These are phyloP conservation scores for Lathamus discolor DNA, from an alignment of 2,113 vertebrate species.

Conservation along the genomic window DNA sequence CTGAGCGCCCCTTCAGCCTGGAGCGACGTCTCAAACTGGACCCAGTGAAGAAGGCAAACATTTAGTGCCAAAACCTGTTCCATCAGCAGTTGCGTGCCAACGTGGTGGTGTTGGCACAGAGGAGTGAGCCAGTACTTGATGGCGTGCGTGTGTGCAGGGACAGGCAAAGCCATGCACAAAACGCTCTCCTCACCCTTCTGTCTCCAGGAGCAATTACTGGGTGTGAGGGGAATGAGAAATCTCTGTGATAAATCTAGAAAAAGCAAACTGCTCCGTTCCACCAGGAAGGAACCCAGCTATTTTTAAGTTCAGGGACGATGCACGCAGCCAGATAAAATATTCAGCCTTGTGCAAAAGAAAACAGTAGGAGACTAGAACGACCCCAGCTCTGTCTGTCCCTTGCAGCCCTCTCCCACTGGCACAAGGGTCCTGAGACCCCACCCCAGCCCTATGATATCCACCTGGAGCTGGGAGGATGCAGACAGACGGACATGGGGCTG, in stretches of 20 bases:
- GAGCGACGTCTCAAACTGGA: rapidly evolving
- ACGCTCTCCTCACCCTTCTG: neutral
- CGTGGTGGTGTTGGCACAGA: neutral
- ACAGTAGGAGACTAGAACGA: neutral
- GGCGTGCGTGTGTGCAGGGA: neutral
- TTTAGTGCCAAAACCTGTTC: neutral
- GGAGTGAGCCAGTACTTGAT: neutral
- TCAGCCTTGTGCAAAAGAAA: conserved; percentile 23
- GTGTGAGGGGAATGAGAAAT: neutral
- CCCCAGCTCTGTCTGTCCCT: neutral
- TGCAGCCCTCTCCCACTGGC: neutral
- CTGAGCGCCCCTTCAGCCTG: rapidly evolving
- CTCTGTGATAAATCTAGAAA: conserved; percentile 4
- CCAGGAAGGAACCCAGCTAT: conserved; percentile 16
- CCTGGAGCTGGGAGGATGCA: neutral
- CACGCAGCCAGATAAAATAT: conserved; percentile 22
- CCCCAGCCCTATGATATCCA: rapidly evolving
- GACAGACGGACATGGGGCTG: rapidly evolving
- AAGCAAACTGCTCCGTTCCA: conserved; percentile 5
- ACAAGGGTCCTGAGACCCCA: neutral
- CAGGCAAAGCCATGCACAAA: neutral
- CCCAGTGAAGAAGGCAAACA: rapidly evolving
- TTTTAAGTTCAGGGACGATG: conserved; percentile 32
- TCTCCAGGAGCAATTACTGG: neutral
- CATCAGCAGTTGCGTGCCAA: neutral